A percentile compares a stretch with the other conserved stretches of the same genome.
These are phyloP conservation scores for Trichomalopsis sarcophagae DNA, from an alignment of 1,140 invertebrate genomes.

Conservation along the genomic window DNA sequence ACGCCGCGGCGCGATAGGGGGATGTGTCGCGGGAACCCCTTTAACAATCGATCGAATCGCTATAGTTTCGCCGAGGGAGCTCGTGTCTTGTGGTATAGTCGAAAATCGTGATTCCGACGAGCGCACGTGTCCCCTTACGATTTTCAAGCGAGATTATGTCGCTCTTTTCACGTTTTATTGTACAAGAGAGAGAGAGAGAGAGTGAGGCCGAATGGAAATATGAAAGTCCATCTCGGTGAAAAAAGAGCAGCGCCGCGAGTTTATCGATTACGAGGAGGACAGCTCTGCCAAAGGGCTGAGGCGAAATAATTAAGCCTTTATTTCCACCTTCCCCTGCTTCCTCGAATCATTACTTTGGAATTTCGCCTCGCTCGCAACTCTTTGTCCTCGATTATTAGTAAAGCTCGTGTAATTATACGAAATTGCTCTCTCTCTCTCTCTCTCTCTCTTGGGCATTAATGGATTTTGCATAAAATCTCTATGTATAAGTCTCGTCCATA, in stretches of 20 bases:
- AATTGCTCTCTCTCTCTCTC: background rate
- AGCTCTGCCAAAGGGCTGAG: background rate
- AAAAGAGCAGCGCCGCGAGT: background rate
- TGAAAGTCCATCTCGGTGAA: too few species aligned
- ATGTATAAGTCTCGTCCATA: background rate
- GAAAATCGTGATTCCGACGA: constrained; percentile 34
- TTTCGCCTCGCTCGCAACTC: background rate
- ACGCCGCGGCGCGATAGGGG: background rate
- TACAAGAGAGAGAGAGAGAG: background rate
- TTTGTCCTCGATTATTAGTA: background rate
- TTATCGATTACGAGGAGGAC: constrained; percentile 10
- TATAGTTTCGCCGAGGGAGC: background rate
- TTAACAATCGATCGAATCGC: constrained; percentile 31
- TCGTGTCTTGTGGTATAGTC: too few species aligned
- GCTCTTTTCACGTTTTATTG: background rate
- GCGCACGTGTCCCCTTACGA: background rate
- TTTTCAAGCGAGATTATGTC: constrained; percentile 32
- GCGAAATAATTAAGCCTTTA: background rate
- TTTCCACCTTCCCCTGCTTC: background rate
- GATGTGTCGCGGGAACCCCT: constrained; percentile 12
- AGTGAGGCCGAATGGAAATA: background rate
- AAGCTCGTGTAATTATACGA: background rate
- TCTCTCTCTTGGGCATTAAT: background rate
- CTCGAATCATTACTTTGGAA: background rate
- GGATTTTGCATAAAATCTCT: background rate